These are phyloP conservation scores for Eretmocerus hayati DNA, from an alignment of 2,888 invertebrate species.

Conservation along the genomic window DNA sequence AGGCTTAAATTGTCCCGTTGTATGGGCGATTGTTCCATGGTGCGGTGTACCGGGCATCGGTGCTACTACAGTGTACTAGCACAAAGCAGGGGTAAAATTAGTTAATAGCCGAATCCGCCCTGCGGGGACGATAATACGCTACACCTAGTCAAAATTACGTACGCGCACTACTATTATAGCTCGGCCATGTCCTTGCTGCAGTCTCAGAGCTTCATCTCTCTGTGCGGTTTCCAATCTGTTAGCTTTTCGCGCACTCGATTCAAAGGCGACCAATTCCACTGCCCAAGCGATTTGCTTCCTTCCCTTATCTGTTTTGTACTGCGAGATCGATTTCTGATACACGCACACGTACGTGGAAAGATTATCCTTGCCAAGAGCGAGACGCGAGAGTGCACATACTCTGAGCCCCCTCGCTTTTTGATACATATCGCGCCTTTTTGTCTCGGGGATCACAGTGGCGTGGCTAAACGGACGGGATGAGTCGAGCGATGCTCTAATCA, in stretches of 20 bases:
- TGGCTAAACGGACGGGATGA: not conserved
- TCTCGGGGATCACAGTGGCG: not conserved
- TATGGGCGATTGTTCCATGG: constrained; percentile 32
- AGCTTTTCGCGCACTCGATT: constrained; percentile 33
- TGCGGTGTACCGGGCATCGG: too few relatives aligned
- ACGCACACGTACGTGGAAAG: too few relatives aligned
- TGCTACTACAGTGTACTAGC: too few relatives aligned
- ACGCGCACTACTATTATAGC: constrained; percentile 5
- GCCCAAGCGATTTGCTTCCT: not conserved
- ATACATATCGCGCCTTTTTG: constrained; percentile 20
- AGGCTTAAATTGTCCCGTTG: constrained; percentile 46
- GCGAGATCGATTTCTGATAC: too few relatives aligned
- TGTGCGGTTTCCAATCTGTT: constrained; percentile 48
- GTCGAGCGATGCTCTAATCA: constrained; percentile 6
- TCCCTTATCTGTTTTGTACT: constrained; percentile 10
- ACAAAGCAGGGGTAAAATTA: constrained; percentile 41
- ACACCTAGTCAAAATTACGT: constrained; percentile 30
- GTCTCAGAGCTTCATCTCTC: too few relatives aligned
- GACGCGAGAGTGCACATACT: not conserved
- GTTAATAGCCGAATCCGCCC: constrained; percentile 42
- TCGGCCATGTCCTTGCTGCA: constrained; percentile 28
- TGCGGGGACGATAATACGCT: constrained; percentile 37
- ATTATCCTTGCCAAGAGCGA: too few relatives aligned
- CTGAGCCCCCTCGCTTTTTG: constrained; percentile 18
- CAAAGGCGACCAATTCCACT: constrained; percentile 2